A percentile compares a stretch with the other conserved stretches of the same genome.
Conservation (phyloP, 2,888 invertebrate genomes). For the Elmis aenea region DNA sequence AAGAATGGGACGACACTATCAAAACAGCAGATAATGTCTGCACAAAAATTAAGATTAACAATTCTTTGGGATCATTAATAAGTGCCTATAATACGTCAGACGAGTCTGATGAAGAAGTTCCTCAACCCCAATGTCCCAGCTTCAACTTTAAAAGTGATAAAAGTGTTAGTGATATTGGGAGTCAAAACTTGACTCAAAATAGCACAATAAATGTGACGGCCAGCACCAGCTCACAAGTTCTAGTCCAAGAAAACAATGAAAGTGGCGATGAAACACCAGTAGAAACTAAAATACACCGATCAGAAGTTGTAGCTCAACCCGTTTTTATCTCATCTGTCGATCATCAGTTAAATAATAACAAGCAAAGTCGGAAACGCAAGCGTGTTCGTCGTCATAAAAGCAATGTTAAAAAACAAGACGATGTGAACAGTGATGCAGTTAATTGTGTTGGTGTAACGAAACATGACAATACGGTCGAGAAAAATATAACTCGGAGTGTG, state of each 20-base stretch:
- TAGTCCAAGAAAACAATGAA: neutral
- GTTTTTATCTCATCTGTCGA: slow-evolving; percentile 22
- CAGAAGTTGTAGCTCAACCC: slow-evolving; percentile 16
- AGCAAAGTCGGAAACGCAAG: slow-evolving; percentile 17
- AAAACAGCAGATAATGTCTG: slow-evolving; percentile 5
- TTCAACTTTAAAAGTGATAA: no score
- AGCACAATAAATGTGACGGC: slow-evolving; percentile 3
- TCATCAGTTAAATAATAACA: slow-evolving; percentile 5
- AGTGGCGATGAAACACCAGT: slow-evolving; percentile 51
- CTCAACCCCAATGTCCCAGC: no score
- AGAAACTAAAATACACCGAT: slow-evolving; percentile 46
- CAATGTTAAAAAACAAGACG: slow-evolving; percentile 17
- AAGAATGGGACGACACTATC: slow-evolving; percentile 34
- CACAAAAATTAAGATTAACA: slow-evolving; percentile 43
- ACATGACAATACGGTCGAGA: slow-evolving; percentile 1
- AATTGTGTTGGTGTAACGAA: slow-evolving; percentile 22
- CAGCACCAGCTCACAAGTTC: no score
- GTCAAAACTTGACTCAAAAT: slow-evolving; percentile 1
- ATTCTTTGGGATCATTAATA: slow-evolving; percentile 54
- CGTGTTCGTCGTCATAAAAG: slow-evolving; percentile 13
- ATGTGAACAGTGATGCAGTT: slow-evolving; percentile 30
- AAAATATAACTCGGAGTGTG: slow-evolving; percentile 1
- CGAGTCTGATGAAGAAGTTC: slow-evolving; percentile 38
- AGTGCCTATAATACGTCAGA: slow-evolving; percentile 55
- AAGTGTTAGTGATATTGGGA: no score